A percentile compares a stretch with the other conserved stretches of the same genome.
These are phyloP conservation scores for Eumeta japonica DNA, from an alignment of 1,140 invertebrate species.

Conservation along the genomic window DNA sequence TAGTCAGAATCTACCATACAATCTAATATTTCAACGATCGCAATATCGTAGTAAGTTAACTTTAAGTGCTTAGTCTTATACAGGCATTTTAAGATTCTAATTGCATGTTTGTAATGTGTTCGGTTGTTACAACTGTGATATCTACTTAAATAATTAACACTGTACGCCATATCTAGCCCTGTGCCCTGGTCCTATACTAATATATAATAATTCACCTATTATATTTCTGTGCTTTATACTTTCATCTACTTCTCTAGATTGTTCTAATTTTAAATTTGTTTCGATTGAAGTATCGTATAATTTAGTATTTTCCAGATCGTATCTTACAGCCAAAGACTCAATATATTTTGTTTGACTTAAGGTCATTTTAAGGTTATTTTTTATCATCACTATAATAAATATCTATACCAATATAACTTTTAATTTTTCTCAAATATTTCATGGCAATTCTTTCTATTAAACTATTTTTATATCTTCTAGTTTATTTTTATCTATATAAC, in stretches of 20 bases:
- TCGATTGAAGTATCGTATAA: slow-evolving; percentile 51
- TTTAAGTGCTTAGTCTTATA: slow-evolving; percentile 33
- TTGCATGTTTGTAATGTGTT: slow-evolving; percentile 38
- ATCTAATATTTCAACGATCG: slow-evolving; percentile 23
- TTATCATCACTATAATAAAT: slow-evolving; percentile 25
- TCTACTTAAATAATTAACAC: too few relatives aligned
- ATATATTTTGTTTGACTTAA: slow-evolving; percentile 39
- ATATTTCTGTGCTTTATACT: slow-evolving; percentile 30
- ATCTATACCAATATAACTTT: too few relatives aligned
- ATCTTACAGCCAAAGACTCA: slow-evolving; percentile 33
- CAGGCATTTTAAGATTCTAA: slow-evolving; percentile 26
- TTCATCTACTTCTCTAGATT: too few relatives aligned
- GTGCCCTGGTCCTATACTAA: slow-evolving; percentile 39
- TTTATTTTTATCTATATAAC: slow-evolving; percentile 16
- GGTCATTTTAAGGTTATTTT: slow-evolving; percentile 21
- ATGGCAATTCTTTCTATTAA: slow-evolving; percentile 28
- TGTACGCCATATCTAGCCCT: slow-evolving; percentile 35
- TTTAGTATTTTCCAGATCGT: slow-evolving; percentile 32
- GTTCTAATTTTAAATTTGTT: slow-evolving; percentile 38
- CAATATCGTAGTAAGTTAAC: slow-evolving; percentile 26
- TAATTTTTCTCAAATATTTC: slow-evolving; percentile 29
- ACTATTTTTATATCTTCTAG: slow-evolving; percentile 20
- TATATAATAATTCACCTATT: slow-evolving; percentile 44
- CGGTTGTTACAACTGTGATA: slow-evolving; percentile 32
- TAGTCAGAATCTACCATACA: slow-evolving; percentile 36